Conservation (phyloP, 2,797 vertebrate genomes). For the Rhinophrynus dorsalis region DNA sequence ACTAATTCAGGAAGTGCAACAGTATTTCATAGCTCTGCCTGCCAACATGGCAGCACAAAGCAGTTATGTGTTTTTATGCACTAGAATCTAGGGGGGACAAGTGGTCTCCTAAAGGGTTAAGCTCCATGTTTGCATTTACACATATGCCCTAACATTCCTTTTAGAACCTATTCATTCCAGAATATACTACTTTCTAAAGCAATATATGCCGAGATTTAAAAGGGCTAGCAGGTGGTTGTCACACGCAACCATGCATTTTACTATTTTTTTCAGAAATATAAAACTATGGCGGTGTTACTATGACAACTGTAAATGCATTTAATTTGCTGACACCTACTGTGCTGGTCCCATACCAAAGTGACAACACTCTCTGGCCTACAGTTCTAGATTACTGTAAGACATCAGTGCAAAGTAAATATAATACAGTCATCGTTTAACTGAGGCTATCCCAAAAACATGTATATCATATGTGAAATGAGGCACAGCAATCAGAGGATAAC, state of each 20-base stretch:
- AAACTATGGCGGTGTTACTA: conserved; percentile 12
- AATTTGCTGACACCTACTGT: not conserved
- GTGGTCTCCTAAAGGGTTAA: no score
- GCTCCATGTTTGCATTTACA: no score
- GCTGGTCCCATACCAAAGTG: not conserved
- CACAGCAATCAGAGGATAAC: no score
- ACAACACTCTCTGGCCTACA: not conserved
- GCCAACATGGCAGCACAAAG: no score
- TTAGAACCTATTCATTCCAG: not conserved
- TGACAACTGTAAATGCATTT: conserved; percentile 8
- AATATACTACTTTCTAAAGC: not conserved
- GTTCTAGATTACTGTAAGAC: not conserved
- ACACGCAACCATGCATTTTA: conserved; percentile 3
- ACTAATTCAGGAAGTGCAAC: no score
- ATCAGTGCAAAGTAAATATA: conserved; percentile 12
- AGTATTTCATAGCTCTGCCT: no score
- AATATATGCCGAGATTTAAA: not conserved
- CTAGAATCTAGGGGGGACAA: no score
- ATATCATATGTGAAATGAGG: no score
- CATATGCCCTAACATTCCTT: no score
- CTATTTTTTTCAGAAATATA: conserved; percentile 24
- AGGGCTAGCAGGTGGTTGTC: conserved; percentile 25
- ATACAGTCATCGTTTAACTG: no score
- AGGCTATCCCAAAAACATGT: no score
- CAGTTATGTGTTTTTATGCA: no score